Evolutionary conservation across 1,140 invertebrate genomes (phyloP).

Genomic region (Bombus consobrinus): DNA sequence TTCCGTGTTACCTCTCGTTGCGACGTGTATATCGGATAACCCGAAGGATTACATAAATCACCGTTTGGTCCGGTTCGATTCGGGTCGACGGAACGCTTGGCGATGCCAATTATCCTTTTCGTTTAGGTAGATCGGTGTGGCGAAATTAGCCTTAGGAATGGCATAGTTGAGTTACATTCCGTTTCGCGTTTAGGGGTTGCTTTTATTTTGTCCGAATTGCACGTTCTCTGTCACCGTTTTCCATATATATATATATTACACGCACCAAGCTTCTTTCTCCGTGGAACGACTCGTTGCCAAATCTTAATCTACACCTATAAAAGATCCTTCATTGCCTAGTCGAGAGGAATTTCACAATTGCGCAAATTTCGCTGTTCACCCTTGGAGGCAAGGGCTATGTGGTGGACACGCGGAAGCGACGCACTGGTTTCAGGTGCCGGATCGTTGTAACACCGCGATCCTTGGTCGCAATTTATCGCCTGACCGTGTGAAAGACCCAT

Average conservation of each 20-base stretch:
- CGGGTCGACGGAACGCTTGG: not conserved
- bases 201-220: not conserved
- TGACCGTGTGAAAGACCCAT: slow-evolving; percentile 46
- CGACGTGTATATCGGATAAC: slow-evolving; percentile 21
- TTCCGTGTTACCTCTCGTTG: not conserved
- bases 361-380: no score
- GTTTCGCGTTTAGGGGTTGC: not conserved
- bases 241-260: no score
- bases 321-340: not conserved
- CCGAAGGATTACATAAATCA: slow-evolving; percentile 25
- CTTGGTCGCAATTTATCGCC: slow-evolving; percentile 33
- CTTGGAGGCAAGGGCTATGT: no score
- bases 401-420: slow-evolving; percentile 8
- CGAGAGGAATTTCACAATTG: no score
- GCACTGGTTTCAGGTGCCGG: not conserved
- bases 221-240: no score
- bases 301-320: no score
- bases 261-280: no score
- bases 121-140: not conserved
- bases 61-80: not conserved
- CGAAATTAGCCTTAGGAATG: not conserved
- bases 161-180: not conserved
- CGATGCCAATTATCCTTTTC: slow-evolving; percentile 12
- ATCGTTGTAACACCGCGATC: slow-evolving; percentile 10
- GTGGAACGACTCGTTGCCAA: no score